Evolutionary conservation across 2,797 vertebrate genomes (phyloP), one percentile per base, ranked within the genome.

Genomic region (Darevskia mixta): DNA sequence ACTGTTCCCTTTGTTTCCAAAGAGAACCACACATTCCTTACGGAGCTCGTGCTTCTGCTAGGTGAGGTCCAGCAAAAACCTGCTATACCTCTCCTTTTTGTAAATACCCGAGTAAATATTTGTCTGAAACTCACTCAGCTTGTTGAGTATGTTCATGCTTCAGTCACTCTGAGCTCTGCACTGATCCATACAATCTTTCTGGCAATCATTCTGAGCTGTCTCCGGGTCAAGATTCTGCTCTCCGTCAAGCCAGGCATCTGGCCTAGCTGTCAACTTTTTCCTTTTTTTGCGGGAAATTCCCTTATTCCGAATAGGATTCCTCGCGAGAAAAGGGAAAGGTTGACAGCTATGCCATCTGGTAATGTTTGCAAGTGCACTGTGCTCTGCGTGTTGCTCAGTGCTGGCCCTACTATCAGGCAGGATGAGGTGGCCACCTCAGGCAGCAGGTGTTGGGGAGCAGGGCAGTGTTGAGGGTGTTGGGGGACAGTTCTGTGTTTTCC

Each of bases 61-160:
- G 64, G 10, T 55, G 15, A 45, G 55, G 8, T 82, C 85, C 82
- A 93, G 88, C 83, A 89, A 81, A 83, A 83, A 0, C 89, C 94
- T 94, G 79, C 90, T 91, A 92, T 93, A 94, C 93, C 35, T 86
- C 86, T 93, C 93, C 90, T 91, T 95, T 90, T 94, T 91, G 93
- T 93, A 91, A 91, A 91, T 91, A 88, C 86, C 87, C 92, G 94
- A 93, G 94, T 93, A 94, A 95, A 95, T 91, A 94, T 92, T 95
- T 93, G 89, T 78, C 89, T 88, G 73, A 89, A 91, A 64, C 84
- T 75, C 76, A 81, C 89, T 90, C 88, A 88, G 6, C 88, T 89
- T 32, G 15, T 45, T 76, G 75, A 91, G 91, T 85, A 55, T 45
- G 11, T 80, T 23, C 87, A 55, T 1, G 69, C 83, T 86, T 76